Percentiles rank a stretch among this genome's conserved stretches.
Conservation (phyloP, 2,888 invertebrate species). For the Lordiphosa andalusiaca region DNA sequence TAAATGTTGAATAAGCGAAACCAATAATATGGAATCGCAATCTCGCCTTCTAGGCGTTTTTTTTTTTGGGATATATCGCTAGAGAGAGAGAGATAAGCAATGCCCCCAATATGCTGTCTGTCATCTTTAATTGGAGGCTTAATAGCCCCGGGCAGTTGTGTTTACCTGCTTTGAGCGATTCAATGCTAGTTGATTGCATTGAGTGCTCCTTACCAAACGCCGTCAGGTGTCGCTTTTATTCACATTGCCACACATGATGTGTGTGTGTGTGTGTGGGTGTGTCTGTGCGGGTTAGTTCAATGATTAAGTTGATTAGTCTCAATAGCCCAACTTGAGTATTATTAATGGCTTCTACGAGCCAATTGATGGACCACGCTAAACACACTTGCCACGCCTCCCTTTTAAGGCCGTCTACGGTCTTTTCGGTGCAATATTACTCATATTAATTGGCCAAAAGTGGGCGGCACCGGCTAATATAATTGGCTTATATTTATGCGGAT, state of each 20-base stretch:
- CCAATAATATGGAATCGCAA: too few relatives aligned
- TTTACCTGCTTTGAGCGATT: not conserved
- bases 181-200: not conserved
- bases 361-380: conserved; percentile 14
- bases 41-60: too few relatives aligned
- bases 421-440: conserved; percentile 29
- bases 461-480: conserved; percentile 30
- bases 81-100: too few relatives aligned
- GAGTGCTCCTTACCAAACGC: too few relatives aligned
- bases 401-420: conserved; percentile 17
- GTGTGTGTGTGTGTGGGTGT: too few relatives aligned
- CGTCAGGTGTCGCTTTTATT: not conserved
- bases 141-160: not conserved
- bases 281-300: not conserved
- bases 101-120: too few relatives aligned
- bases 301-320: conserved; percentile 16
- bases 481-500: conserved; percentile 35
- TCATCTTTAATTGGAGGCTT: not conserved
- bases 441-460: conserved; percentile 31
- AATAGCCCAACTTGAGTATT: conserved; percentile 19
- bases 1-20: too few relatives aligned
- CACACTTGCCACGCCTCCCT: conserved; percentile 11
- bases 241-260: too few relatives aligned
- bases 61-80: too few relatives aligned
- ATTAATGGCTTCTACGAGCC: conserved; percentile 26